Evolutionary conservation across 1,140 invertebrate genomes (phyloP).

Genomic region (Megalopta genalis): DNA sequence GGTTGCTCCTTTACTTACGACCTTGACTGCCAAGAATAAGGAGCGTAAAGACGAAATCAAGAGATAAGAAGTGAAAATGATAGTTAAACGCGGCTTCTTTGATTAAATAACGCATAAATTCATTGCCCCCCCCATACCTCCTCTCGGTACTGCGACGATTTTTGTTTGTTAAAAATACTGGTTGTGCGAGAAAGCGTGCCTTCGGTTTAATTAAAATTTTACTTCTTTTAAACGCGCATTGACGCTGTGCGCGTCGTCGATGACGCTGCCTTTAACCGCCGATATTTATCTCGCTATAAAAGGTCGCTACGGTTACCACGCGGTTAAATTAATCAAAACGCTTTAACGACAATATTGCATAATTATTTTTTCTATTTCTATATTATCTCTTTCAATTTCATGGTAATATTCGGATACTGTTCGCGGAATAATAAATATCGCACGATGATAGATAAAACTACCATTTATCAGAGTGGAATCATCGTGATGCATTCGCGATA

Average conservation of each 20-base stretch:
- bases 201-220: not conserved
- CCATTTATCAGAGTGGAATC: not conserved
- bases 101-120: conserved; percentile 14
- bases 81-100: not conserved
- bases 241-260: too few species aligned
- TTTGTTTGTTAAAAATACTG: not conserved
- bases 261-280: too few species aligned
- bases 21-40: conserved; percentile 50
- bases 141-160: not conserved
- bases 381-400: too few species aligned
- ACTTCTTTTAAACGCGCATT: not conserved
- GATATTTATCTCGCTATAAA: too few species aligned
- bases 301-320: too few species aligned
- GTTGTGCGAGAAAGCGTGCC: not conserved
- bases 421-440: not conserved
- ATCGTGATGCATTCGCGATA: not conserved
- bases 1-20: conserved; percentile 35
- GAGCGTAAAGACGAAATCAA: conserved; percentile 49
- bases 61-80: conserved; percentile 37
- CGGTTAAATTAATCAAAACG: too few species aligned
- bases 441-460: not conserved
- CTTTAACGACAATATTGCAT: too few species aligned
- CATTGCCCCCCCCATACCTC: not conserved
- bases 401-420: too few species aligned
- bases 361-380: too few species aligned